Evolutionary conservation across 2,113 vertebrate genomes (phyloP), one percentile per base, ranked within the genome.

Genomic region (Halichoeres trimaculatus): DNA sequence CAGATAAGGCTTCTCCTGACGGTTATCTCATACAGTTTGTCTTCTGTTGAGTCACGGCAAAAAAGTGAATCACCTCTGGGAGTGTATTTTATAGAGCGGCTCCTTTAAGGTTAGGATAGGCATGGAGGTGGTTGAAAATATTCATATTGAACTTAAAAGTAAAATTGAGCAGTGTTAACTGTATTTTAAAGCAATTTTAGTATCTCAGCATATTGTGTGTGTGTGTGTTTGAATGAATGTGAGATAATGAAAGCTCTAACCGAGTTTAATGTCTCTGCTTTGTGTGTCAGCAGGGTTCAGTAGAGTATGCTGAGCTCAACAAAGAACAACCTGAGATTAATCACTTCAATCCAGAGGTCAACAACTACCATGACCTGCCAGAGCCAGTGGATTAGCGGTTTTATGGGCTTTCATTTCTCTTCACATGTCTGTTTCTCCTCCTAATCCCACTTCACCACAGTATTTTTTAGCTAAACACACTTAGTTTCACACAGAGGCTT

Each of bases 271-370:
- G 4, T 47, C 12, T 67, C 10, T 76, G 66, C 12, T 77, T 22
- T 87, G 59, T 88, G 50, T 84, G 41, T 71, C 48, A 12, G 55
- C 85, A 92, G 91, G 91, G 81, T 19, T 91, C 91, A 23, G 82
- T 92, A 10, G 88, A 91, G 77, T 94, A 93, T 0, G 87, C 86
- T 38, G 88, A 91, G 24, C 86, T 93, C 50, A 89, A 85, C 69
- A 17, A 70, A 2, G 86, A 92, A 8, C 81, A 79, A 9, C 70
- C 76, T 13, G 73, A 85, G 56, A 59, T 54, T 0, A 56, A 59
- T 57, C 63, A 74, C 40, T 22, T 23, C 53, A 22, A 24, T 45
- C 47, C 36, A 16, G 73, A 82, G n/a, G 52, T 45, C 63, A n/a
- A 58, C 70, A 43, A 35, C 80, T 78, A 63, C 77, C 83, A 85